Percentiles rank a stretch among this genome's conserved stretches.
These are phyloP conservation scores for Batillaria attramentaria DNA, from an alignment of 1,140 invertebrate genomes.

Conservation along the genomic window DNA sequence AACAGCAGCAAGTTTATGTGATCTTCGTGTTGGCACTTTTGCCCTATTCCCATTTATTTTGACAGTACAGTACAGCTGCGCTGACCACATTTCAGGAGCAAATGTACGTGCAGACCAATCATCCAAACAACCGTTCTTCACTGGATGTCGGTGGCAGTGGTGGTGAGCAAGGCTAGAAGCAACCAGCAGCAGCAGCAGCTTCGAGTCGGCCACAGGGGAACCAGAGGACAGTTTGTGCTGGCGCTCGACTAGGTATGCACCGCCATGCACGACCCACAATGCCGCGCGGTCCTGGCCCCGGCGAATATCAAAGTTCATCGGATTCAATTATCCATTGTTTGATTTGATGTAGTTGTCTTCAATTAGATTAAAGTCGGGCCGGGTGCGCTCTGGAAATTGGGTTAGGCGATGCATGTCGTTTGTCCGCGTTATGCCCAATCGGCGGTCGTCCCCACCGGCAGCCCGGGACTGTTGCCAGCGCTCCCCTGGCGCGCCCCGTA, in stretches of 20 bases:
- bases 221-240: too few relatives aligned
- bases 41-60: too few relatives aligned
- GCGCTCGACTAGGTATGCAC: slow-evolving; percentile 19
- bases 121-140: too few relatives aligned
- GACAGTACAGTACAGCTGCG: too few relatives aligned
- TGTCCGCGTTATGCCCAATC: slow-evolving; percentile 34
- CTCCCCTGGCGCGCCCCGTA: slow-evolving; percentile 21
- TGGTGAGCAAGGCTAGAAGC: too few relatives aligned
- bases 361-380: slow-evolving; percentile 48
- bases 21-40: too few relatives aligned
- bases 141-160: too few relatives aligned
- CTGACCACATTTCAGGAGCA: too few relatives aligned
- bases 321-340: slow-evolving; percentile 53
- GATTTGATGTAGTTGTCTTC: slow-evolving; percentile 51
- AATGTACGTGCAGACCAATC: too few relatives aligned
- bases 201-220: too few relatives aligned
- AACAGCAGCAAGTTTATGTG: too few relatives aligned
- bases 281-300: slow-evolving; percentile 22
- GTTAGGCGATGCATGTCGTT: slow-evolving; percentile 42
- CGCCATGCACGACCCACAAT: slow-evolving; percentile 14
- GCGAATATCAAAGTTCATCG: slow-evolving; percentile 50
- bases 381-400: slow-evolving; percentile 33
- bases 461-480: slow-evolving; percentile 16
- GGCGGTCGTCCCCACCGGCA: not conserved
- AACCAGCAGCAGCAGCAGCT: too few relatives aligned